Conservation (phyloP, 2,113 vertebrate species). For the Aptenodytes forsteri region DNA sequence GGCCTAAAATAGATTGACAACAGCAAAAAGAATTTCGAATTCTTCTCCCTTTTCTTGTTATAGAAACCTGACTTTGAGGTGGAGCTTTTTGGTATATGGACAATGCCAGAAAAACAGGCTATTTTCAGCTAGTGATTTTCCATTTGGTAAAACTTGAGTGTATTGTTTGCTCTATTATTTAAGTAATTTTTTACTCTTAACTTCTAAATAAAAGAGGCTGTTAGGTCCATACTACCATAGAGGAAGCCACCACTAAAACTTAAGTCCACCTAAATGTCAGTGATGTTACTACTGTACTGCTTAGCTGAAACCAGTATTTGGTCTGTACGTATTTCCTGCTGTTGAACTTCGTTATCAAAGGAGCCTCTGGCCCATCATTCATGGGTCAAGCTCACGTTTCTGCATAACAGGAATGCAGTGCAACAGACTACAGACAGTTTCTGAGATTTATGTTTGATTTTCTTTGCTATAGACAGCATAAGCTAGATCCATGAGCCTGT, state of each 20-base stretch:
- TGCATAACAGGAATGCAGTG: not conserved
- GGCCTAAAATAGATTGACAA: not conserved
- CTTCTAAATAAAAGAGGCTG: not conserved
- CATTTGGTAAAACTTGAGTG: not conserved
- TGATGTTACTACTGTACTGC: not conserved
- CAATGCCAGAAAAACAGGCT: not conserved
- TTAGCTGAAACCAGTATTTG: not conserved
- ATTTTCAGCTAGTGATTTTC: not conserved
- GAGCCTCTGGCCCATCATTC: not conserved
- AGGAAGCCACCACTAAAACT: not conserved
- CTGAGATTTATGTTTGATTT: not conserved
- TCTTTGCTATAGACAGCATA: not conserved
- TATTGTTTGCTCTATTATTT: not conserved
- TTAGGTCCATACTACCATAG: not conserved
- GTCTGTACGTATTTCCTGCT: not conserved
- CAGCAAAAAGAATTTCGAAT: not conserved
- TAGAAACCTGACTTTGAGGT: not conserved
- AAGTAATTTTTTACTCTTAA: not conserved
- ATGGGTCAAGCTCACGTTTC: not conserved
- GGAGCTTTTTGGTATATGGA: not conserved
- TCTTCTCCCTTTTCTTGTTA: not conserved
- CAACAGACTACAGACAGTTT: not conserved
- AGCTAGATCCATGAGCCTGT: not conserved
- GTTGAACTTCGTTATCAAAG: not conserved
- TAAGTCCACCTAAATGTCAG: not conserved